Evolutionary conservation across 2,113 vertebrate genomes (phyloP).

Genomic region (Larimichthys polyactis): DNA sequence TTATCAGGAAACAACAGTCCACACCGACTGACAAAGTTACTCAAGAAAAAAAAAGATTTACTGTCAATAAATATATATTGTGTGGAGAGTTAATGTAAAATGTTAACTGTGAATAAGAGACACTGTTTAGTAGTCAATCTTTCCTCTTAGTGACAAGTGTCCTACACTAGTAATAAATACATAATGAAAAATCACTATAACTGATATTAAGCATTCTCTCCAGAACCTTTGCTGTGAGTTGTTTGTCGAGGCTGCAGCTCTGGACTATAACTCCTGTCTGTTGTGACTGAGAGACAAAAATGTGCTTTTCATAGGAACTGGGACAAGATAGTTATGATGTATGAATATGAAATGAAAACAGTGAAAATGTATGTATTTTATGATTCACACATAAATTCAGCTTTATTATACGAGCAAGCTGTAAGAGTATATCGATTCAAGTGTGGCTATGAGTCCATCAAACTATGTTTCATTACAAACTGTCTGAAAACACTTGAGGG

Average conservation of each 20-base stretch:
- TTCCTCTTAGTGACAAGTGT: conserved; percentile 73
- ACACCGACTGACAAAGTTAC: conserved; percentile 63
- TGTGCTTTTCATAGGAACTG: neutral
- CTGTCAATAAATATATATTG: conserved; percentile 84
- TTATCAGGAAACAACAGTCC: conserved; percentile 85
- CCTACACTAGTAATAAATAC: conserved; percentile 80
- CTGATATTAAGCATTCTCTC: conserved; percentile 50
- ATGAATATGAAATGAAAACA: neutral
- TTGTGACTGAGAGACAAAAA: neutral
- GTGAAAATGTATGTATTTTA: neutral
- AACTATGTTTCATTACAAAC: neutral
- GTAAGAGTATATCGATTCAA: neutral
- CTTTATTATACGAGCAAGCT: neutral
- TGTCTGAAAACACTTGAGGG: neutral
- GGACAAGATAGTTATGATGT: neutral
- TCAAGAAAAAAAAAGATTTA: conserved; percentile 52
- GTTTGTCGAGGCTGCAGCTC: neutral
- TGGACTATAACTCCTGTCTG: neutral
- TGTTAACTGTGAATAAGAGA: conserved; percentile 49
- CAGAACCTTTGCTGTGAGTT: conserved; percentile 37
- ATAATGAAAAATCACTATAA: conserved; percentile 36
- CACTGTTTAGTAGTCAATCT: conserved; percentile 80
- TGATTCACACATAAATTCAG: neutral
- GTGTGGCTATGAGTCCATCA: neutral
- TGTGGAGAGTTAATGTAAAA: conserved; percentile 55